phyloP scores from a whole-genome alignment of 2,113 vertebrate species.

The Carassius carassius region DNA sequence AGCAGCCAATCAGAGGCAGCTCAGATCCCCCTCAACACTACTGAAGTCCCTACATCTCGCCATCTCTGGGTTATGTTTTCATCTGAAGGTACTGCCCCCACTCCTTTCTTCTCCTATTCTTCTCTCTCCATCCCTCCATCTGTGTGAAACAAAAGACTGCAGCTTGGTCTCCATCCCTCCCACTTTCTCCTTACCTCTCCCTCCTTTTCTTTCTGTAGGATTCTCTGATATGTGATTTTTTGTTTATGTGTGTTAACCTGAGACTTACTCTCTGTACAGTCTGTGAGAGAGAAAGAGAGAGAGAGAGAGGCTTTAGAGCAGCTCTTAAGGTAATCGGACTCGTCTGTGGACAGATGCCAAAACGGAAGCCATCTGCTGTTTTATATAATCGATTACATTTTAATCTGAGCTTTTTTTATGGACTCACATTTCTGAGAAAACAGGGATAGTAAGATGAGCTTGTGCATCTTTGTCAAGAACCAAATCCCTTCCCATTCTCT shows the following conservation, averaged over 20 bases:
- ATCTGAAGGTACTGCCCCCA: conserved; percentile 33
- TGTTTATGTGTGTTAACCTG: conserved; percentile 10
- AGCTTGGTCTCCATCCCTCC: conserved; percentile 13
- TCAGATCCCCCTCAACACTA: conserved; percentile 28
- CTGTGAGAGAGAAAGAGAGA: background rate
- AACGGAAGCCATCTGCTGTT: background rate
- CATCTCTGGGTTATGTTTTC: conserved; percentile 22
- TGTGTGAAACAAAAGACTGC: conserved; percentile 58
- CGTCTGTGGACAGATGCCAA: background rate
- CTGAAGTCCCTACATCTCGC: conserved; percentile 46
- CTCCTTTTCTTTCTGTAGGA: background rate
- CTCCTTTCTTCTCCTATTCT: background rate
- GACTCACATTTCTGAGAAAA: background rate
- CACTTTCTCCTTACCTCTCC: conserved; percentile 25
- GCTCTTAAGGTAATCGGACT: background rate
- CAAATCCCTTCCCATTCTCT: background rate
- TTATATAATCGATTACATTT: background rate
- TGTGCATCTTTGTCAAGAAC: background rate
- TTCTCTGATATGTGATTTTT: conserved; percentile 2
- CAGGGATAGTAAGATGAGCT: background rate
- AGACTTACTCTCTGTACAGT: background rate
- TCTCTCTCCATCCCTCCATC: conserved; percentile 43
- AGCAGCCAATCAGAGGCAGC: conserved; percentile 41
- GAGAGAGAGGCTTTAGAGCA: background rate
- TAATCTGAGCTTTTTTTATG: background rate